Evolutionary conservation across 2,888 invertebrate genomes (phyloP), one percentile per base, ranked within the genome.

Genomic region (Cryptosula pallasiana): DNA sequence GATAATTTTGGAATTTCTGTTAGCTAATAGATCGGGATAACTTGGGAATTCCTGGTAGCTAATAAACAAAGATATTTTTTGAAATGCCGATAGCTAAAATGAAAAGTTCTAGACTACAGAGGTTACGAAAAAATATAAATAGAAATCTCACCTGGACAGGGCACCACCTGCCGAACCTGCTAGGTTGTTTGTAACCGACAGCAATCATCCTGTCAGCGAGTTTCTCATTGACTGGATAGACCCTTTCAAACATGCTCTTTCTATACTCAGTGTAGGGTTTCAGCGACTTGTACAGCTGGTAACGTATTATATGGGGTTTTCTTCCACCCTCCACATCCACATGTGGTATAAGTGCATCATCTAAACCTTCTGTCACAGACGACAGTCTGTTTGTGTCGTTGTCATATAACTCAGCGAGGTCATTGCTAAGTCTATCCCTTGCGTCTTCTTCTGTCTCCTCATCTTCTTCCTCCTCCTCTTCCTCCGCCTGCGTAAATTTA

Each of bases 161-260:
- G 76, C 84, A 84, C 84, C 84, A 85, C 71, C 81, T 75, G 13
- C 84, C 84, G 76, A 85, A 85, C 72, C 83, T 75, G 73, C 84
- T 84, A 20, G 81, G 81, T 36, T 82, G 81, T 75, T 83, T 84
- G 77, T 84, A 84, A 2, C 85, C 84, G 1, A 75, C 72, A 55
- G 79, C 77, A 9, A 85, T 74, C 80, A 85, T 80, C 70, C 76
- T 77, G 69, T 78, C 77, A 3, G 85, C 84, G 69, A 82, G 75
- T 34, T 75, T 76, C 73, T 83, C 82, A 73, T 73, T 78, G 73
- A 85, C 75, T 3, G 84, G 81, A 71, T 82, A 82, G 1, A 83
- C 82, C 35, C 84, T 74, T 75, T 85, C 85, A 78, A 84, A 84
- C 72, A 84, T 74, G 74, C 82, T 83, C 74, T 80, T 77, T 32